These are phyloP conservation scores for Oxygymnocypris stewartii DNA, from an alignment of 2,113 vertebrate species.

Conservation along the genomic window DNA sequence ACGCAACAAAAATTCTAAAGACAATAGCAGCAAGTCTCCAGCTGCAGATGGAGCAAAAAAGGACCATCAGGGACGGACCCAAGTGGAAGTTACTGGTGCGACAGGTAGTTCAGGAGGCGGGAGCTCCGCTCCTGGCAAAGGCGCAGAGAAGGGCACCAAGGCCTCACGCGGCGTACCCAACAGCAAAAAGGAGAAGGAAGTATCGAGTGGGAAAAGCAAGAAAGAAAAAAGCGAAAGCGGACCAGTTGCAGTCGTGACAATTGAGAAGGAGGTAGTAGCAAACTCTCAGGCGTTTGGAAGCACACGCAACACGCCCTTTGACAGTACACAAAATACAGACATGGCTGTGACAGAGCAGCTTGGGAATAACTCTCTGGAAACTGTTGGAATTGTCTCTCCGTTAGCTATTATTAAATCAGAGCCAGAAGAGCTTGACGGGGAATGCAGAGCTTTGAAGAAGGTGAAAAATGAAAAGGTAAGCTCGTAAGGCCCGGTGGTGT, in stretches of 20 bases:
- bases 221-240: slow-evolving; percentile 91
- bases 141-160: slow-evolving; percentile 89
- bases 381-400: slow-evolving; percentile 88
- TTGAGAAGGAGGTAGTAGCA: slow-evolving; percentile 86
- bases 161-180: slow-evolving; percentile 83
- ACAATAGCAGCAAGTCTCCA: slow-evolving; percentile 87
- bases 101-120: slow-evolving; percentile 71
- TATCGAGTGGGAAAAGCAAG: slow-evolving; percentile 88
- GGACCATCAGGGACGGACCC: slow-evolving; percentile 86
- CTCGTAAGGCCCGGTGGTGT: slow-evolving; percentile 14
- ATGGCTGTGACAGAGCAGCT: slow-evolving; percentile 86
- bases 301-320: slow-evolving; percentile 85
- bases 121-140: slow-evolving; percentile 80
- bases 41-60: slow-evolving; percentile 90
- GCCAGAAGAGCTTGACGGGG: slow-evolving; percentile 90
- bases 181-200: slow-evolving; percentile 96
- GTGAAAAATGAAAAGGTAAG: slow-evolving; percentile 98
- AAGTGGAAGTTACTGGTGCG: slow-evolving; percentile 80
- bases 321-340: slow-evolving; percentile 85
- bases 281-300: slow-evolving; percentile 87
- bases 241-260: slow-evolving; percentile 74
- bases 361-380: slow-evolving; percentile 94
- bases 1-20: slow-evolving; percentile 97
- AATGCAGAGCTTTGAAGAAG: slow-evolving; percentile 93
- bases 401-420: slow-evolving; percentile 93